phyloP scores from a whole-genome alignment of 2,797 vertebrate species.

The Intellagama lesueurii region DNA sequence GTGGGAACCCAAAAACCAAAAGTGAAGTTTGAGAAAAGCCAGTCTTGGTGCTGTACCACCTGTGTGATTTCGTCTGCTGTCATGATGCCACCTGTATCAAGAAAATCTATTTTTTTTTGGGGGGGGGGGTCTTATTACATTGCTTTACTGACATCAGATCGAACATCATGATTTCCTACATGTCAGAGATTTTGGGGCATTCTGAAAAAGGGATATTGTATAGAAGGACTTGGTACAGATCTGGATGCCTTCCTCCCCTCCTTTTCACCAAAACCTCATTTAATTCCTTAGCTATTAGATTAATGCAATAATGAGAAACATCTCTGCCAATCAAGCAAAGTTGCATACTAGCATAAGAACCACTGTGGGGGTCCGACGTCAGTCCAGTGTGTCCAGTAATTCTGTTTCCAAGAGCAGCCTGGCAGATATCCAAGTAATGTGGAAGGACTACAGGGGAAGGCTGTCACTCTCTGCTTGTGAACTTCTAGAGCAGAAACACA shows the following conservation, averaged over 20 bases:
- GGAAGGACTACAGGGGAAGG: no score
- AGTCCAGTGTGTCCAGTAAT: neutral
- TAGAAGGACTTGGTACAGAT: neutral
- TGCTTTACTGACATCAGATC: slow-evolving; percentile 57
- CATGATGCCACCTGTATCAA: no score
- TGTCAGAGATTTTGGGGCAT: slow-evolving; percentile 45
- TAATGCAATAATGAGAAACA: neutral
- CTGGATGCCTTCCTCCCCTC: neutral
- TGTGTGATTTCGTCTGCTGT: no score
- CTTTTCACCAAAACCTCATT: no score
- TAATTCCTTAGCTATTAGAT: neutral
- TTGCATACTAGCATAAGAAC: neutral
- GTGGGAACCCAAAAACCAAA: no score
- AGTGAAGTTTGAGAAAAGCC: no score
- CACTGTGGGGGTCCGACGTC: neutral
- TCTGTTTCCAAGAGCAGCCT: neutral
- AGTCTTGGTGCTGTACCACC: no score
- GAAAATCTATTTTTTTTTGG: no score
- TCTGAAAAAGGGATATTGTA: slow-evolving; percentile 40
- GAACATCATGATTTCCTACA: slow-evolving; percentile 55
- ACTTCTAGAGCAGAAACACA: no score
- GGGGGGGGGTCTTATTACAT: slow-evolving; percentile 57
- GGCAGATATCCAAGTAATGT: neutral
- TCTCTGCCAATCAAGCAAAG: neutral
- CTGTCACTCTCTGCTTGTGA: no score